Evolutionary conservation across 2,888 invertebrate species (phyloP), one percentile per base, ranked within the genome.

Genomic region (Calameuta idolon): DNA sequence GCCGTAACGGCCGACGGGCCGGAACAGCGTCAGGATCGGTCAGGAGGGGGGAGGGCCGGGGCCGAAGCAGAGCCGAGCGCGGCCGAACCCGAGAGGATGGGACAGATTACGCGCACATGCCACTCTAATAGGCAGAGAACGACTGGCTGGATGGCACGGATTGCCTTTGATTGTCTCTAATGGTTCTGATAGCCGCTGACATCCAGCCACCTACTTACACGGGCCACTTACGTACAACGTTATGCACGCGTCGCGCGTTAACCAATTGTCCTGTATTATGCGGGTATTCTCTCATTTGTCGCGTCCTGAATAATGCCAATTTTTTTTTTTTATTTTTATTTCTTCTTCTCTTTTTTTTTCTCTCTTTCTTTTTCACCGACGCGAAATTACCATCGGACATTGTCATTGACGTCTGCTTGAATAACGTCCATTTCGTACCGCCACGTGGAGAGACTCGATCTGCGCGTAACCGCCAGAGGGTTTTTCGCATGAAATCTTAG

Each of bases 71-170:
- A 15, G 15, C 40, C 40, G 40, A 40, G 5, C 40, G 15, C 40
- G 40, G 4, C 40, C 55, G 55, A 55, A 55, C 9, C 71, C 5
- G 71, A 85, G 85, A 86, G 87, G 87, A 87, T 86, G 87, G 83
- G 83, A 84, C 82, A 85, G 85, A 87, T 87, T 87, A 87, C 84
- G 84, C 84, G 86, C 87, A 85, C 85, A 86, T 84, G 86, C 84
- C 85, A 84, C 84, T 83, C 85, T 86, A 87, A 86, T 85, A 86
- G 85, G 85, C 83, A 79, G 81, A 83, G 81, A 85, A 84, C 84
- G 82, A 79, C 83, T 79, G 81, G 78, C 69, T 69, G 37, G 69
- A 73, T 34, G 85, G 82, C 82, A 81, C 82, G 85, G 85, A 87
- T 87, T 86, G 85, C 81, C 84, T 82, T 86, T 86, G 86, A 87